Base-by-base conservation (phyloP, 2,113 vertebrate genomes). In the Elachura formosa region DNA sequence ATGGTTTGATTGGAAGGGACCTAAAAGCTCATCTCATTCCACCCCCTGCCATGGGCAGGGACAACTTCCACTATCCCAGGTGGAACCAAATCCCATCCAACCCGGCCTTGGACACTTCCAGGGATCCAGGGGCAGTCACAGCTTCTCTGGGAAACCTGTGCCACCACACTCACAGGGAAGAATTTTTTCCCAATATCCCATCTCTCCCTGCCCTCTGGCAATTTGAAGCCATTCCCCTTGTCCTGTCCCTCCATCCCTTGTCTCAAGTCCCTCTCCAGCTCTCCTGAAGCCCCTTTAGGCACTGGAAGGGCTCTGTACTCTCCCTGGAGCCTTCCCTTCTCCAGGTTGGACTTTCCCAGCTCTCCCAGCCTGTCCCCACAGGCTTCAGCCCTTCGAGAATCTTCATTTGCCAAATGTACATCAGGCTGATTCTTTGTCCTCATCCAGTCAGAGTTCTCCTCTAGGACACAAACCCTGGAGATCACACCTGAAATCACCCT, bases 91-190 rank as follows among this genome's bases (percentile, higher is more conserved):
- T 9, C 18, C 4, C 0, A 0, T 22, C 82, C 88, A 89, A 0
- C 36, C 9, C 48, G 36, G 3, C 2, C 28, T 81, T 12, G 36
- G 21, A 40, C 9, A 11, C 3, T 43, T 5, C n/a, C 51, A 69
- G 12, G 16, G 14, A 36, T 9, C 45, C 20, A 21, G 25, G 6
- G 4, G 3, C n/a, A 64, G 2, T 45, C 22, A 40, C 40, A 38
- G 0, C 5, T 29, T 34, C 54, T 48, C 10, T 61, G 24, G 10
- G 5, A 0, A 56, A 2, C 0, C 10, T 29, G 0, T 0, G 0
- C 24, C 73, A 5, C 1, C 56, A 49, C 10, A 4, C 4, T 49
- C 28, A 2, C 2, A 29, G 4, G 0, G 0, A 68, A 18, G 3
- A 21, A 8, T 59, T 84, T 1, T 2, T 46, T 25, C 16, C 25